These are phyloP conservation scores for Phodopus roborovskii DNA, from an alignment of 2,113 vertebrate species.

Conservation along the genomic window DNA sequence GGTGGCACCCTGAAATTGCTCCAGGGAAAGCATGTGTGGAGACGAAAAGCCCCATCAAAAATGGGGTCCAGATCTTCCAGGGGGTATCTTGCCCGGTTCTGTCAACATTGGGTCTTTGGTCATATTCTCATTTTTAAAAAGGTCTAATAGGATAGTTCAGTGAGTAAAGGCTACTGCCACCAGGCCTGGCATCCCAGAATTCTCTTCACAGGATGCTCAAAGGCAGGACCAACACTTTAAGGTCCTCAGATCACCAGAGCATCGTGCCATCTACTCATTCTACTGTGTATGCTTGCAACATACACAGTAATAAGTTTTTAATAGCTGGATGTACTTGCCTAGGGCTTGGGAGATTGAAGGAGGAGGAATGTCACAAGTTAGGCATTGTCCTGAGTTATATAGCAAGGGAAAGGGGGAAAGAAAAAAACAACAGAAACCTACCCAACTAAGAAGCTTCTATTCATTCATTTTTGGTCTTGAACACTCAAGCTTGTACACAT, in stretches of 20 bases:
- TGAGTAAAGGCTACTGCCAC: not conserved
- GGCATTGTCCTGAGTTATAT: no score
- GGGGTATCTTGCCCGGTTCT: not conserved
- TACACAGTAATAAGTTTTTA: not conserved
- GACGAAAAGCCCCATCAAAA: no score
- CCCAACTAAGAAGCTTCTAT: not conserved
- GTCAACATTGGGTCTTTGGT: not conserved
- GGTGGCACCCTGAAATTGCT: not conserved
- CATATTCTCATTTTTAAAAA: not conserved
- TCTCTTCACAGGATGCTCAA: not conserved
- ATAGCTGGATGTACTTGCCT: not conserved
- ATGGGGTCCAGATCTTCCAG: no score
- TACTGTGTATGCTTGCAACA: not conserved
- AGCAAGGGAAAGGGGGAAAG: not conserved
- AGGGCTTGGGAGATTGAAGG: not conserved
- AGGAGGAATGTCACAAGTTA: not conserved
- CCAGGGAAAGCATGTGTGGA: not conserved
- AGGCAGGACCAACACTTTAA: not conserved
- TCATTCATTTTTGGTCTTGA: not conserved
- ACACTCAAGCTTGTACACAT: not conserved
- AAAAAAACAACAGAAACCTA: not conserved
- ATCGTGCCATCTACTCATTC: not conserved
- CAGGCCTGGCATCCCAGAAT: not conserved
- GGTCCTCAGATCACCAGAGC: not conserved
- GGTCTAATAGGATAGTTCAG: not conserved